A percentile compares a stretch with the other conserved stretches of the same genome.
Conservation (phyloP, 2,888 invertebrate species). For the Apotomis betuletana region DNA sequence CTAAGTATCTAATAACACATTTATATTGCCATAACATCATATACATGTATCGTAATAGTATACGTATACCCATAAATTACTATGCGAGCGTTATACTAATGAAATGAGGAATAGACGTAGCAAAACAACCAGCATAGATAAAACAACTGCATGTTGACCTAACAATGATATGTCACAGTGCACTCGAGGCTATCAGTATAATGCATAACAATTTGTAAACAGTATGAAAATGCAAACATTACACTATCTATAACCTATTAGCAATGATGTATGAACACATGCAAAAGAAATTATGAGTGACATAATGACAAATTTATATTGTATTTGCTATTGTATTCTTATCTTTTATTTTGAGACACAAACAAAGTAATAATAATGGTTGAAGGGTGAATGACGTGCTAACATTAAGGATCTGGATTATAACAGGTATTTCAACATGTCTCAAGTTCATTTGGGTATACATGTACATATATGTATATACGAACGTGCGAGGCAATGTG, state of each 20-base stretch:
- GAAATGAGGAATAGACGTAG: not conserved
- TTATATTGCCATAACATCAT: no score
- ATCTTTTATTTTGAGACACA: no score
- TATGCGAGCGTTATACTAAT: not conserved
- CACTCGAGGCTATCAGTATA: conserved; percentile 29
- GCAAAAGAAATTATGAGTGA: not conserved
- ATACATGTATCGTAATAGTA: no score
- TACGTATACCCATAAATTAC: not conserved
- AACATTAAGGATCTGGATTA: no score
- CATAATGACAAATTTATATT: not conserved
- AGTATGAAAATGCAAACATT: not conserved
- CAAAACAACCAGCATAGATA: conserved; percentile 14
- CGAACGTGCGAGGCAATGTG: no score
- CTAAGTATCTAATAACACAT: no score
- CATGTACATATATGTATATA: no score
- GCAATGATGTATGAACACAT: conserved; percentile 10
- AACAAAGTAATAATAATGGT: no score
- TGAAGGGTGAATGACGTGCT: no score
- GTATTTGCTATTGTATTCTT: not conserved
- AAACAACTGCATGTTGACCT: conserved; percentile 15
- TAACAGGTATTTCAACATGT: no score
- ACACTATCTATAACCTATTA: conserved; percentile 4
- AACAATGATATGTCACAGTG: conserved; percentile 33
- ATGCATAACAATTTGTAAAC: conserved; percentile 44
- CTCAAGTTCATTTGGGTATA: no score